These are phyloP conservation scores for Drosophila recens DNA, from an alignment of 2,888 invertebrate genomes.

Conservation along the genomic window DNA sequence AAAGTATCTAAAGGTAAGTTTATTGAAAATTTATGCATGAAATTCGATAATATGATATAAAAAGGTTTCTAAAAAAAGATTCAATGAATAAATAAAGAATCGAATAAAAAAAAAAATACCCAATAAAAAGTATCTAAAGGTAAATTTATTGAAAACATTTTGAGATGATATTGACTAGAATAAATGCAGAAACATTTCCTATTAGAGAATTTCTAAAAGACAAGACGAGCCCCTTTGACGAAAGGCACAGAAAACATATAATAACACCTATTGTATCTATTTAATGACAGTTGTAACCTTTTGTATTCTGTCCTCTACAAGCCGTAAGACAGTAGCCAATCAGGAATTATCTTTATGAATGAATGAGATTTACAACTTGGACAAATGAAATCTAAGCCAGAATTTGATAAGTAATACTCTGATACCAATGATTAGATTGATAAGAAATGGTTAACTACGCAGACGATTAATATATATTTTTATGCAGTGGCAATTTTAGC, in stretches of 20 bases:
- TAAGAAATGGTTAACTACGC: slow-evolving; percentile 1
- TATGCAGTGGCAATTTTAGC: neutral
- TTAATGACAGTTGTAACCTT: neutral
- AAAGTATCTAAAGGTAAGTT: no score
- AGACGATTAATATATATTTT: slow-evolving; percentile 24
- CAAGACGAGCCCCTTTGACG: slow-evolving; percentile 22
- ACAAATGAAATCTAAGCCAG: neutral
- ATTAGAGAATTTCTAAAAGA: neutral
- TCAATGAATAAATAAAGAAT: no score
- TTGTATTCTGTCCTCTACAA: no score
- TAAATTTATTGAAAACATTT: no score
- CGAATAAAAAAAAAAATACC: no score
- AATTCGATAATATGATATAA: no score
- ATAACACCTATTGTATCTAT: neutral
- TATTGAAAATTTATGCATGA: no score
- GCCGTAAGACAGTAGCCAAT: slow-evolving; percentile 18
- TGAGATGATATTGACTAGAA: no score
- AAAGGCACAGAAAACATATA: neutral
- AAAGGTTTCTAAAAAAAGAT: no score
- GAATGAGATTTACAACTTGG: neutral
- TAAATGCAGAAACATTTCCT: no score
- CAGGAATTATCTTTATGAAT: slow-evolving; percentile 7
- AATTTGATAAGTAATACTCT: neutral
- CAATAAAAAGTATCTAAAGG: no score
- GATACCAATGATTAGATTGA: neutral